Conservation (phyloP, 2,797 vertebrate genomes). For the Linurgus olivaceus region DNA sequence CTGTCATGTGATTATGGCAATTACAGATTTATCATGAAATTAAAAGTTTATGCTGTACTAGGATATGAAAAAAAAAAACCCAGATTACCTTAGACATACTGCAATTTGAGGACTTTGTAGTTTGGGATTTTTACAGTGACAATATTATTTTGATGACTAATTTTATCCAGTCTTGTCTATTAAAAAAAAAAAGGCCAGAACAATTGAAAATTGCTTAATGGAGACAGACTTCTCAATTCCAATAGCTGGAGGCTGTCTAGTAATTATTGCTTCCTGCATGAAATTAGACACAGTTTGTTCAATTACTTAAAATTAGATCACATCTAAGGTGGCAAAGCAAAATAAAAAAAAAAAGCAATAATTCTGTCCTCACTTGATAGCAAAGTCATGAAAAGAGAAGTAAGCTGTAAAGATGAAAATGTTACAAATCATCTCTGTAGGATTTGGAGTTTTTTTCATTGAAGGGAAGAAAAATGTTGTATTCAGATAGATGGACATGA, state of each 20-base stretch:
- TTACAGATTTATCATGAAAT: conserved; percentile 71
- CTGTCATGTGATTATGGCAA: conserved; percentile 76
- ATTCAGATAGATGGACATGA: conserved; percentile 20
- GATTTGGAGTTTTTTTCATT: neutral
- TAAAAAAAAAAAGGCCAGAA: conserved; percentile 67
- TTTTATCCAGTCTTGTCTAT: conserved; percentile 72
- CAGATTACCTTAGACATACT: conserved; percentile 58
- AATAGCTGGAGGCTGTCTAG: conserved; percentile 86
- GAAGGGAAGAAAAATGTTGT: neutral
- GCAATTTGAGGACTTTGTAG: conserved; percentile 58
- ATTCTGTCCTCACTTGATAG: conserved; percentile 64
- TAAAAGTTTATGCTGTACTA: conserved; percentile 63
- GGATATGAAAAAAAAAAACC: conserved; percentile 14
- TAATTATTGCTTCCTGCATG: conserved; percentile 91
- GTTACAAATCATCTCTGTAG: neutral
- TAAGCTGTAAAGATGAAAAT: conserved; percentile 37
- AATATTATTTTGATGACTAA: conserved; percentile 73
- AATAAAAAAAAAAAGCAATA: conserved; percentile 58
- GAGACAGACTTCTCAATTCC: conserved; percentile 79
- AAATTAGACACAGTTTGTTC: conserved; percentile 94
- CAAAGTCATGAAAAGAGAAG: conserved; percentile 64
- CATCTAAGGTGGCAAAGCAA: conserved; percentile 82
- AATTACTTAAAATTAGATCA: conserved; percentile 91
- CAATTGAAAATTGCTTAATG: conserved; percentile 78
- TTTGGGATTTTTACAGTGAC: conserved; percentile 65